phyloP scores from a whole-genome alignment of 1,140 invertebrate species.

The Lordiphosa collinella region DNA sequence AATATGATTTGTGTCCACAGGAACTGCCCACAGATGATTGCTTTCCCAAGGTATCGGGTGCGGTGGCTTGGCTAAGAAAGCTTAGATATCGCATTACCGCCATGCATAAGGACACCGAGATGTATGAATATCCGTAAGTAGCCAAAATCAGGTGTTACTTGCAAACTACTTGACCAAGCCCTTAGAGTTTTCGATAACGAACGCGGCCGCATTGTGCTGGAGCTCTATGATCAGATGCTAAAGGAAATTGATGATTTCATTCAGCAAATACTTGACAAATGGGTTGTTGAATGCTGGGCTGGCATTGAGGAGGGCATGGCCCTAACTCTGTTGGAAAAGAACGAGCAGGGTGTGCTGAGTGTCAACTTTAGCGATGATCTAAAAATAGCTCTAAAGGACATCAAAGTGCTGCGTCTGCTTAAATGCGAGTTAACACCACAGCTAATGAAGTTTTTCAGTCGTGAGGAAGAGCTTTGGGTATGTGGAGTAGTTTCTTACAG shows the following conservation, averaged over 20 bases:
- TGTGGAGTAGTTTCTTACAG: neutral
- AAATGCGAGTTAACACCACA: conserved; percentile 38
- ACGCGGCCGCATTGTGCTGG: conserved; percentile 35
- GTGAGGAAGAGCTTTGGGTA: conserved; percentile 80
- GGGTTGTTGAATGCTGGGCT: conserved; percentile 36
- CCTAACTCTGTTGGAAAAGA: conserved; percentile 28
- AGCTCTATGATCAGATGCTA: conserved; percentile 38
- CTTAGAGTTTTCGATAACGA: conserved; percentile 56
- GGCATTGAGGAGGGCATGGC: conserved; percentile 41
- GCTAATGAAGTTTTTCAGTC: conserved; percentile 78
- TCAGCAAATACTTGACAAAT: conserved; percentile 37
- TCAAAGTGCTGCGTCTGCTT: conserved; percentile 46
- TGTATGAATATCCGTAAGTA: conserved; percentile 67
- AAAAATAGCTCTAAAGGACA: conserved; percentile 54
- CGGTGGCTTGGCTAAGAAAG: conserved; percentile 44
- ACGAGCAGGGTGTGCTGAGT: conserved; percentile 36
- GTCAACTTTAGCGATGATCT: conserved; percentile 79
- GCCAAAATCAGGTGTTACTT: neutral
- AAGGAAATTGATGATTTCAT: conserved; percentile 43
- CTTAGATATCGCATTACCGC: conserved; percentile 42
- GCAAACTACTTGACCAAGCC: neutral
- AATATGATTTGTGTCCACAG: conserved; percentile 6
- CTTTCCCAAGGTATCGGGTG: conserved; percentile 56
- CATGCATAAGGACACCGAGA: conserved; percentile 41
- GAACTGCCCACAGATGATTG: conserved; percentile 46